A percentile compares a stretch with the other conserved stretches of the same genome.
phyloP scores from a whole-genome alignment of 2,797 vertebrate species.

The Acropternis orthonyx region DNA sequence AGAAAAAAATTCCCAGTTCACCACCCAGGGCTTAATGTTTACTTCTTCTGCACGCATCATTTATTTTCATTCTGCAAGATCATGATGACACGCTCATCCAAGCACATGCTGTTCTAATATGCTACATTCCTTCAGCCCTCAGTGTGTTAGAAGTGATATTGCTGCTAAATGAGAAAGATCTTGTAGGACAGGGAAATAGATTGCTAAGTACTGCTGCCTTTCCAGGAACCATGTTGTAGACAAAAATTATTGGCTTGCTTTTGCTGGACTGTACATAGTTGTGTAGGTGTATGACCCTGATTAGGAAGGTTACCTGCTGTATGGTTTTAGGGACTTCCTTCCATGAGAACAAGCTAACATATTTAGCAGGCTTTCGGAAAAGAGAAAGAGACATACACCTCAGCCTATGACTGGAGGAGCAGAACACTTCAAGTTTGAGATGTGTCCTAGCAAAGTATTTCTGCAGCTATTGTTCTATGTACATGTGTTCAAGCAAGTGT shows the following conservation, averaged over 20 bases:
- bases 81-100: slow-evolving; percentile 60
- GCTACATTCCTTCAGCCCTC: slow-evolving; percentile 58
- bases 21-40: slow-evolving; percentile 63
- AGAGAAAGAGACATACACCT: background rate
- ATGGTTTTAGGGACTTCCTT: background rate
- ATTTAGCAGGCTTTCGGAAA: background rate
- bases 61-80: slow-evolving; percentile 71
- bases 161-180: slow-evolving; percentile 54
- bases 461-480: background rate
- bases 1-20: slow-evolving; percentile 24
- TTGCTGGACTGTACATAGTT: background rate
- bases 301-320: background rate
- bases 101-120: slow-evolving; percentile 69
- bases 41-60: slow-evolving; percentile 64
- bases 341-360: background rate
- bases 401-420: background rate
- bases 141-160: slow-evolving; percentile 54
- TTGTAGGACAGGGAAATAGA: slow-evolving; percentile 50
- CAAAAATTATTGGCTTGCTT: background rate
- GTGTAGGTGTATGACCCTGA: background rate
- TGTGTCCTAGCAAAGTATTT: background rate
- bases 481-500: background rate
- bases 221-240: background rate
- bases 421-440: background rate
- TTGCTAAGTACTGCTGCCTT: background rate